A percentile compares a stretch with the other conserved stretches of the same genome.
phyloP scores from a whole-genome alignment of 1,140 invertebrate species.

The Aphelinus certus region DNA sequence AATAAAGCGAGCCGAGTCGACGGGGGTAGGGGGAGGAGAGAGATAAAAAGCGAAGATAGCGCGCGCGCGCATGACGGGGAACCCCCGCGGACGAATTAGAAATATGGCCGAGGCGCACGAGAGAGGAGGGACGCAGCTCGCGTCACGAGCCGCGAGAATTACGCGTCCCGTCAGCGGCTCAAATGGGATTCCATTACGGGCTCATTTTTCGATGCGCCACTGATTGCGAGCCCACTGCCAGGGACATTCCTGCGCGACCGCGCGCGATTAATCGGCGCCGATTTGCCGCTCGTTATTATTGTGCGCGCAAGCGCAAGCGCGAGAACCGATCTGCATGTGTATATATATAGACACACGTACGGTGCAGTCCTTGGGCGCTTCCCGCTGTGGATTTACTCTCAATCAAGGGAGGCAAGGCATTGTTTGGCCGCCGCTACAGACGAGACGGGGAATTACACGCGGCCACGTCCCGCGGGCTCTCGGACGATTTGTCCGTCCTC shows the following conservation, averaged over 20 bases:
- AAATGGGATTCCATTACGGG: conserved; percentile 33
- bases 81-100: conserved; percentile 51
- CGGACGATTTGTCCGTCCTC: too few relatives aligned
- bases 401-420: too few relatives aligned
- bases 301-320: neutral
- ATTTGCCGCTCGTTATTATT: conserved; percentile 35
- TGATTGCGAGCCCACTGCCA: too few relatives aligned
- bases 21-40: conserved; percentile 16
- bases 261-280: neutral
- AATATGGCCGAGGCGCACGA: conserved; percentile 44
- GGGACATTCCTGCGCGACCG: too few relatives aligned
- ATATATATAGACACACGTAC: neutral
- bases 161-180: conserved; percentile 16
- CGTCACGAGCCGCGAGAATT: conserved; percentile 7
- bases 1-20: too few relatives aligned
- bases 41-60: conserved; percentile 31
- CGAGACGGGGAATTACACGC: too few relatives aligned
- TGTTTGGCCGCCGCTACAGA: too few relatives aligned
- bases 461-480: too few relatives aligned
- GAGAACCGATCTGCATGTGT: neutral
- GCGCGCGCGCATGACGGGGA: conserved; percentile 27
- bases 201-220: conserved; percentile 35
- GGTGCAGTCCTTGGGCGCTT: neutral
- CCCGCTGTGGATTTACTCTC: too few relatives aligned
- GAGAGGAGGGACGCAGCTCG: conserved; percentile 30